Evolutionary conservation across 1,140 invertebrate species (phyloP).

Genomic region (Hylyphantes graminicola): DNA sequence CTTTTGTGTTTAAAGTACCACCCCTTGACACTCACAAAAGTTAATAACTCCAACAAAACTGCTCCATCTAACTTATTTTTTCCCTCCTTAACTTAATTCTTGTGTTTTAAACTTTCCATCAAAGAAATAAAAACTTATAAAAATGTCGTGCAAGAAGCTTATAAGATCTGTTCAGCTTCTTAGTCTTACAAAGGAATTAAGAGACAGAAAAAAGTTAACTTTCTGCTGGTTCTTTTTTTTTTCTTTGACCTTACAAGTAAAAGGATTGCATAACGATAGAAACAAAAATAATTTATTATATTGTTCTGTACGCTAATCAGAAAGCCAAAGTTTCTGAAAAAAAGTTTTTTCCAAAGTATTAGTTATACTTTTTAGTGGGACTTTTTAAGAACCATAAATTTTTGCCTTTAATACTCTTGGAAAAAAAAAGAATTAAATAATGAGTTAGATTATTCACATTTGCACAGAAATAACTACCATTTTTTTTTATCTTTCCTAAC

Average conservation of each 20-base stretch:
- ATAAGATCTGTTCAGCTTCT: constrained; percentile 8
- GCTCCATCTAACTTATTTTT: constrained; percentile 13
- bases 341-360: too few species aligned
- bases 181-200: background rate
- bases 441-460: too few species aligned
- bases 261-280: constrained; percentile 31
- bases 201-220: background rate
- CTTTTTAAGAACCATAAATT: too few species aligned
- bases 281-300: background rate
- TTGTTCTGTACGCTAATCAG: too few species aligned
- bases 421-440: too few species aligned
- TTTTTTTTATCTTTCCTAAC: too few species aligned
- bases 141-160: constrained; percentile 32
- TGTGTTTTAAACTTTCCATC: constrained; percentile 6
- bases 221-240: background rate
- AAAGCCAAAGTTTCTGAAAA: too few species aligned
- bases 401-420: too few species aligned
- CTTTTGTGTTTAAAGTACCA: too few species aligned
- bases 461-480: too few species aligned
- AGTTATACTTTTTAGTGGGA: too few species aligned
- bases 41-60: constrained; percentile 38
- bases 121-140: constrained; percentile 17
- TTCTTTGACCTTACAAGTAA: constrained; percentile 1
- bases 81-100: constrained; percentile 14
- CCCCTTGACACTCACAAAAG: constrained; percentile 6